Percentiles rank a stretch among this genome's conserved stretches.
Evolutionary conservation across 35 echinoderm and acorn worm species (phyloP).

Genomic region (Amphiura filiformis): DNA sequence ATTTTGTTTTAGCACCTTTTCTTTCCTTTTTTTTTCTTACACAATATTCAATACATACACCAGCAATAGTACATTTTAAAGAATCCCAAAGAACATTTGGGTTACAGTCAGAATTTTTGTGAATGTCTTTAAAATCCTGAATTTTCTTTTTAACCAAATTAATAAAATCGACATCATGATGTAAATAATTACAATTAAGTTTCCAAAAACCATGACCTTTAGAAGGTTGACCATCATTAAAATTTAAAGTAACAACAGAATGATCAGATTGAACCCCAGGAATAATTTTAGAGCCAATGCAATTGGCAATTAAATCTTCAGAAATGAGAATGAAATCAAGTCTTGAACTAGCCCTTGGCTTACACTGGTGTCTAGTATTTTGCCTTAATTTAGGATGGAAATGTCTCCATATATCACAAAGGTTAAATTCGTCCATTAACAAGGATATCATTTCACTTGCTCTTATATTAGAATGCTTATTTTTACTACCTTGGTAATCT

Average conservation of each 20-base stretch:
- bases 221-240: not conserved
- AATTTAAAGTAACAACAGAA: not conserved
- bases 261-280: not conserved
- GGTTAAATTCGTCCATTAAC: not conserved
- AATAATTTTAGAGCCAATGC: not conserved
- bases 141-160: too few species aligned
- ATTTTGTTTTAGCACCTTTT: too few species aligned
- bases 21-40: too few species aligned
- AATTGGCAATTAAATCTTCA: not conserved
- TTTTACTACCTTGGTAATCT: not conserved
- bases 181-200: too few species aligned
- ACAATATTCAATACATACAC: too few species aligned
- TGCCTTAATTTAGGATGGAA: not conserved
- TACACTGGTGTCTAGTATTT: not conserved
- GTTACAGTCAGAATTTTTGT: too few species aligned
- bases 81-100: too few species aligned
- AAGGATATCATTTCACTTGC: not conserved
- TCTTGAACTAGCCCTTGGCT: not conserved
- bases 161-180: too few species aligned
- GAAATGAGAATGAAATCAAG: too few species aligned
- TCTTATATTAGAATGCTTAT: not conserved
- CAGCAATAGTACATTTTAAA: too few species aligned
- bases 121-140: too few species aligned
- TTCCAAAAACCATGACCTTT: too few species aligned
- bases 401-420: not conserved